Conservation (phyloP, 2,797 vertebrate species). For the Neomorphus geoffroyi region DNA sequence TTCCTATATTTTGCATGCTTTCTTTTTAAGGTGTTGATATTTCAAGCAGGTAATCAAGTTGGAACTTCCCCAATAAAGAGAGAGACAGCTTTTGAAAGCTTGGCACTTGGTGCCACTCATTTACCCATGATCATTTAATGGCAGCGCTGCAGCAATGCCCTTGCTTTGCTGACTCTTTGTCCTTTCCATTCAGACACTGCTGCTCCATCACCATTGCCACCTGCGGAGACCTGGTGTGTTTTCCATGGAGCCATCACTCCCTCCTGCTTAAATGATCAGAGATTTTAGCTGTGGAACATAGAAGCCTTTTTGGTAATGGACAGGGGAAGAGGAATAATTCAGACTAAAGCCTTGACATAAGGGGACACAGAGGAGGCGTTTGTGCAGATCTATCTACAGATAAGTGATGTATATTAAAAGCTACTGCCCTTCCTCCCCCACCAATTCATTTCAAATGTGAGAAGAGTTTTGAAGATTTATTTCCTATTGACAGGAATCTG, state of each 20-base stretch:
- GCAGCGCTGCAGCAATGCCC: neutral
- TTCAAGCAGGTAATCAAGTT: neutral
- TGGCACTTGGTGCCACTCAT: neutral
- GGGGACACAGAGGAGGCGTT: neutral
- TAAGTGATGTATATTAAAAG: neutral
- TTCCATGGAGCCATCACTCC: neutral
- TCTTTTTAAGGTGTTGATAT: neutral
- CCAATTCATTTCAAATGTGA: slow-evolving; percentile 27
- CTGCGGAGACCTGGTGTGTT: neutral
- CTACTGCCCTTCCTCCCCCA: neutral
- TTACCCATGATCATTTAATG: neutral
- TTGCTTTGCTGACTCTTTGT: neutral
- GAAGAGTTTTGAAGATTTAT: slow-evolving; percentile 12
- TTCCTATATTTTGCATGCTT: neutral
- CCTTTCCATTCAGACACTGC: neutral
- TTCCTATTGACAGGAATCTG: slow-evolving; percentile 3
- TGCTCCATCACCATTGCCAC: neutral
- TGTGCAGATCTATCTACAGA: neutral
- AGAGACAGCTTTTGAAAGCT: slow-evolving; percentile 1
- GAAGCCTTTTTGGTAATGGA: neutral
- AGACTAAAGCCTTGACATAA: neutral
- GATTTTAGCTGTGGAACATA: neutral
- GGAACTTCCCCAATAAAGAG: slow-evolving; percentile 23
- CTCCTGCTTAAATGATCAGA: neutral
- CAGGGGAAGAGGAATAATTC: neutral